These are phyloP conservation scores for Sebastes oblongus DNA, from an alignment of 2,797 vertebrate species.

Conservation along the genomic window DNA sequence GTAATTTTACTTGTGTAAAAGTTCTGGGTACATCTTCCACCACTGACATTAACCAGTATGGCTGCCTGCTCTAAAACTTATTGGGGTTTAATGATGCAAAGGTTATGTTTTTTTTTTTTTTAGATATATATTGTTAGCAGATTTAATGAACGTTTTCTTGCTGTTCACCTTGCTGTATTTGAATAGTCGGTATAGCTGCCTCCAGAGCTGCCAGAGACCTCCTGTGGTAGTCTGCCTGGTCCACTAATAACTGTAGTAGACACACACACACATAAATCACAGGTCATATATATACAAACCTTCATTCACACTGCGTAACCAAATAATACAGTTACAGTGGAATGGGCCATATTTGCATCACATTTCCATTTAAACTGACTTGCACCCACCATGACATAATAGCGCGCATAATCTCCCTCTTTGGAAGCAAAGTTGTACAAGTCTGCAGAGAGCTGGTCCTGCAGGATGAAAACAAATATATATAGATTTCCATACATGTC, in stretches of 20 bases:
- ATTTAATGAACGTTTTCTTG: conserved; percentile 23
- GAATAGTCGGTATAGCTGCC: conserved; percentile 91
- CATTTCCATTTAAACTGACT: conserved; percentile 12
- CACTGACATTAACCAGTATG: neutral
- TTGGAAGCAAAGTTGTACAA: conserved; percentile 96
- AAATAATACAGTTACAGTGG: neutral
- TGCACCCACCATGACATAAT: conserved; percentile 89
- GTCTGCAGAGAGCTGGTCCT: conserved; percentile 98
- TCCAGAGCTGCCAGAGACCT: conserved; percentile 95
- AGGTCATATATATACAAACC: neutral
- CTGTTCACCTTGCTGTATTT: conserved; percentile 92
- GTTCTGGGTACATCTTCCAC: no score
- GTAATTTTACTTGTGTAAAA: no score
- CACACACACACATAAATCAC: conserved; percentile 8
- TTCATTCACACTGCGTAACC: neutral
- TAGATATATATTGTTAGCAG: neutral
- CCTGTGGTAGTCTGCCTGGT: conserved; percentile 98
- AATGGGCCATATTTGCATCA: conserved; percentile 12
- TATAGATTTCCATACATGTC: neutral
- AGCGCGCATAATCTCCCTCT: conserved; percentile 93
- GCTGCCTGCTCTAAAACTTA: neutral
- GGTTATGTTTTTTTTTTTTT: neutral
- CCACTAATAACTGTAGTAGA: conserved; percentile 90
- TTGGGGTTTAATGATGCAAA: neutral
- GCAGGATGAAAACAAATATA: conserved; percentile 8